A percentile compares a stretch with the other conserved stretches of the same genome.
Evolutionary conservation across 35 echinoderm and acorn worm species (phyloP).

Genomic region (Holothuria glaberrima): DNA sequence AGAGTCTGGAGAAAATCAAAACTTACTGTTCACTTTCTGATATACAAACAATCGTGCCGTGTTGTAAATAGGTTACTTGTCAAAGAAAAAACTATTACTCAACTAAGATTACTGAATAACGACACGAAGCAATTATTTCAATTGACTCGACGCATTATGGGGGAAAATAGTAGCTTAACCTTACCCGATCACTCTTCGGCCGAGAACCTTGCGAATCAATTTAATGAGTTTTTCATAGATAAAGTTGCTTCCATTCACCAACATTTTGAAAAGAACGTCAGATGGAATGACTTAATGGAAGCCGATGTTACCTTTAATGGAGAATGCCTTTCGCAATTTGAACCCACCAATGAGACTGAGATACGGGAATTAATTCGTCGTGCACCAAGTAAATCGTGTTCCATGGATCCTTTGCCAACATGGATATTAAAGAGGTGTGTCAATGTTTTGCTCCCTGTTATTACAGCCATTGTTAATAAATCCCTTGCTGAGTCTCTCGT

Average conservation of each 20-base stretch:
- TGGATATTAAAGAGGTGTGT: too few relatives aligned
- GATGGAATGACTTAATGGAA: too few relatives aligned
- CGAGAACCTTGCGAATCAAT: slow-evolving; percentile 25
- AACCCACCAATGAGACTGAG: background rate
- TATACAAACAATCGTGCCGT: background rate
- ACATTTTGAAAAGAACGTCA: too few relatives aligned
- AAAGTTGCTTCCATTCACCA: too few relatives aligned
- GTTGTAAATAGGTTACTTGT: slow-evolving; percentile 20
- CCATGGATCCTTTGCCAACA: too few relatives aligned
- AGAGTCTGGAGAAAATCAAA: slow-evolving; percentile 34
- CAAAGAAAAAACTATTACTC: slow-evolving; percentile 35
- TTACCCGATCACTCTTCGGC: background rate
- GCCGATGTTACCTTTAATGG: too few relatives aligned
- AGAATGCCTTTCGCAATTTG: too few relatives aligned
- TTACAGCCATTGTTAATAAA: too few relatives aligned
- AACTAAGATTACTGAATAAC: slow-evolving; percentile 5
- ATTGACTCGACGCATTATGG: slow-evolving; percentile 21
- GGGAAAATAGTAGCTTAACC: background rate
- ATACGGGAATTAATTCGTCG: too few relatives aligned
- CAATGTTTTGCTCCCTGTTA: too few relatives aligned
- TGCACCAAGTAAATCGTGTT: too few relatives aligned
- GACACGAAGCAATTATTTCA: slow-evolving; percentile 12
- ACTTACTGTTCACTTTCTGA: slow-evolving; percentile 13
- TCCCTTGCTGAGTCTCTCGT: too few relatives aligned
- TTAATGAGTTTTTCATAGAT: slow-evolving; percentile 31